Evolutionary conservation across 2,888 invertebrate species (phyloP).

Genomic region (Sarcophaga variegata): DNA sequence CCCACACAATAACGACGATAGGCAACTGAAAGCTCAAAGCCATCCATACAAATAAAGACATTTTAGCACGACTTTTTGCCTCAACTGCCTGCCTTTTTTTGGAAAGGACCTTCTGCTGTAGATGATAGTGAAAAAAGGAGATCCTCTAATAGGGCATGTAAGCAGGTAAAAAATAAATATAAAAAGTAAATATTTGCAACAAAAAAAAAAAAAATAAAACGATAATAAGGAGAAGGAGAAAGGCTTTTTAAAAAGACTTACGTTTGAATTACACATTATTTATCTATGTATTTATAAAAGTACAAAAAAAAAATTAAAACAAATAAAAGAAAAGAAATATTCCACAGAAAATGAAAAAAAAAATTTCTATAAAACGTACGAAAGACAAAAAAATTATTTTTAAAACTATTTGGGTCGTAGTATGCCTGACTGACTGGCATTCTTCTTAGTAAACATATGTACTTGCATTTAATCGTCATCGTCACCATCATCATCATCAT

Average conservation of each 20-base stretch:
- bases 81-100: neutral
- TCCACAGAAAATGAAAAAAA: neutral
- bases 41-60: slow-evolving; percentile 5
- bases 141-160: neutral
- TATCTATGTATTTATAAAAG: neutral
- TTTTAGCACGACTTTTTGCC: neutral
- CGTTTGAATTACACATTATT: neutral
- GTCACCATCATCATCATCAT: no score
- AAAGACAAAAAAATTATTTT: neutral
- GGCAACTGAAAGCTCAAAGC: neutral
- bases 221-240: neutral
- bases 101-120: slow-evolving; percentile 15
- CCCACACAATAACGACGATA: neutral
- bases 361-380: slow-evolving; percentile 2
- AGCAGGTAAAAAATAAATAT: slow-evolving; percentile 26
- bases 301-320: slow-evolving; percentile 12
- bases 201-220: neutral
- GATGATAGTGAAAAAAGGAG: slow-evolving; percentile 9
- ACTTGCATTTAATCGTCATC: neutral
- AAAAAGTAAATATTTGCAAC: slow-evolving; percentile 41
- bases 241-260: no score
- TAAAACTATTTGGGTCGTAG: neutral
- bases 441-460: no score
- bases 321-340: neutral
- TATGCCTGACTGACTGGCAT: neutral